Evolutionary conservation across 2,888 invertebrate genomes (phyloP).

Genomic region (Erebia palarica): DNA sequence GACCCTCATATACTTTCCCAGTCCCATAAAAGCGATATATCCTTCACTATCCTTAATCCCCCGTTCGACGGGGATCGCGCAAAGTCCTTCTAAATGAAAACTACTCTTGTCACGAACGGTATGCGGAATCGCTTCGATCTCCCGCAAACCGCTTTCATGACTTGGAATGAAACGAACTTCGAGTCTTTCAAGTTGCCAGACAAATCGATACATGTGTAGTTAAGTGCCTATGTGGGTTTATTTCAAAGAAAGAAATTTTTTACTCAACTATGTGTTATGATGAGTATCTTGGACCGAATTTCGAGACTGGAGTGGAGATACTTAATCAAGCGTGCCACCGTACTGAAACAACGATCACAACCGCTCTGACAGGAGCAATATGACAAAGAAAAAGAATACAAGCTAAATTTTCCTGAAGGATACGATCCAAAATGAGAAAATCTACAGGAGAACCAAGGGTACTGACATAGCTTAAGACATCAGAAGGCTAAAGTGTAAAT

Average conservation of each 20-base stretch:
- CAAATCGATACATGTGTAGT: conserved; percentile 10
- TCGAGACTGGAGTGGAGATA: too few species aligned
- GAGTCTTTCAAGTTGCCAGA: conserved; percentile 14
- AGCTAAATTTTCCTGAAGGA: too few species aligned
- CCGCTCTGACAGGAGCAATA: too few species aligned
- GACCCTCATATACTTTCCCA: not conserved
- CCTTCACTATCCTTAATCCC: conserved; percentile 29
- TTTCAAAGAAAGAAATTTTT: not conserved
- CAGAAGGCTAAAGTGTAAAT: too few species aligned
- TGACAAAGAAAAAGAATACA: too few species aligned
- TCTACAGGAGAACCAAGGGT: too few species aligned
- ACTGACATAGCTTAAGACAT: too few species aligned
- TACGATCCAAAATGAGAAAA: too few species aligned
- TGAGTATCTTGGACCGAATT: too few species aligned
- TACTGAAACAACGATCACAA: too few species aligned
- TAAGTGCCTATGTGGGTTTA: not conserved
- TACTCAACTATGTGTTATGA: too few species aligned
- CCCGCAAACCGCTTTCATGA: conserved; percentile 25
- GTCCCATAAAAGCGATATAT: not conserved
- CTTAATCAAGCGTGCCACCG: too few species aligned
- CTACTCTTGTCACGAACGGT: conserved; percentile 42
- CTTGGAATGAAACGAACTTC: conserved; percentile 16
- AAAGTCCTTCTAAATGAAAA: conserved; percentile 58
- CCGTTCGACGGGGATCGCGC: conserved; percentile 30
- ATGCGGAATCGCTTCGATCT: conserved; percentile 43